Conservation (phyloP, 2,797 vertebrate species). For the Sciurus carolinensis region DNA sequence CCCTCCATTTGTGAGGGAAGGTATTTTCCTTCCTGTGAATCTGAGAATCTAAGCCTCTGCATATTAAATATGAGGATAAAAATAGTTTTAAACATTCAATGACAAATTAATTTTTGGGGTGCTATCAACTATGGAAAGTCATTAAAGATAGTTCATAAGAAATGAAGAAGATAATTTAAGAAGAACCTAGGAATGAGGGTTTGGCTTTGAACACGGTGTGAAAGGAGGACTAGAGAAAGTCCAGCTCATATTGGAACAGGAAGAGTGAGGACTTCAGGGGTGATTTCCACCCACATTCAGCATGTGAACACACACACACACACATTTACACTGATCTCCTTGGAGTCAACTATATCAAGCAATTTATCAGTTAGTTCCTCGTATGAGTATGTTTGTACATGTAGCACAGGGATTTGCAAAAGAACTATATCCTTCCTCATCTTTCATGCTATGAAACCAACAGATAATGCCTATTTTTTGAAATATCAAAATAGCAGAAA, state of each 20-base stretch:
- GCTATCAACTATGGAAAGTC: not conserved
- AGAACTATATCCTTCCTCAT: not conserved
- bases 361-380: not conserved
- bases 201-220: not conserved
- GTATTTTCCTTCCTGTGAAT: not conserved
- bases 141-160: not conserved
- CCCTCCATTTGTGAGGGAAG: not conserved
- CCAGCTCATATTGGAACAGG: not conserved
- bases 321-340: not conserved
- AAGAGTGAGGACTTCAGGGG: not conserved
- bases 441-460: not conserved
- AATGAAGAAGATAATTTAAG: not conserved
- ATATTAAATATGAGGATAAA: not conserved
- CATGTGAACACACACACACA: not conserved
- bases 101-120: not conserved
- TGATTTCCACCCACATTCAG: not conserved
- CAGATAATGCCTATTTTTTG: not conserved
- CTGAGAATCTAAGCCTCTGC: not conserved
- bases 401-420: not conserved
- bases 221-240: not conserved
- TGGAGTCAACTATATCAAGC: not conserved
- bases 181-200: not conserved
- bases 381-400: not conserved
- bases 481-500: not conserved
- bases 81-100: not conserved